phyloP scores from a whole-genome alignment of 2,797 vertebrate species.

The Sarcophilus harrisii region DNA sequence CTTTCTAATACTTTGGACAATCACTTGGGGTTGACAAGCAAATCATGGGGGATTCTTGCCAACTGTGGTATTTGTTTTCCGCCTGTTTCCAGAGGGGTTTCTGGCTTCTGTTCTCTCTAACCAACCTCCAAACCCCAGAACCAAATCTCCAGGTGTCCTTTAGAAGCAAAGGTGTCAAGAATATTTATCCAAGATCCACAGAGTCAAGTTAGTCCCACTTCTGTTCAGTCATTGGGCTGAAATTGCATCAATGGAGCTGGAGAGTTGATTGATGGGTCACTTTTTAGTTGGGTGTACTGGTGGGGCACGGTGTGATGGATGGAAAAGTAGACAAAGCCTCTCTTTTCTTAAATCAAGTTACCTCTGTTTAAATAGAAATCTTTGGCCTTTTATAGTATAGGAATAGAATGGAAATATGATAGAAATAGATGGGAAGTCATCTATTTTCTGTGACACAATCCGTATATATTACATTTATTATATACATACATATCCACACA shows the following conservation, averaged over 20 bases:
- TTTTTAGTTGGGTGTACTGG: neutral
- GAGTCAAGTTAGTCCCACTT: neutral
- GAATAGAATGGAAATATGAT: no score
- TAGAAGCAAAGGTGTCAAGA: neutral
- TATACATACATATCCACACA: neutral
- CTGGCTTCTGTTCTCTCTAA: neutral
- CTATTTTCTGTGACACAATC: neutral
- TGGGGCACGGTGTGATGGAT: neutral
- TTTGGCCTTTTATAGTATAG: neutral
- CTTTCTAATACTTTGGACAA: conserved; percentile 16
- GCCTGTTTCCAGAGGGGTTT: neutral
- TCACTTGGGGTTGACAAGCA: conserved; percentile 20
- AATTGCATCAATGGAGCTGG: neutral
- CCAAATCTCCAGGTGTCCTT: neutral
- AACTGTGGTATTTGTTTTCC: neutral
- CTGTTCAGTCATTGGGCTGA: neutral
- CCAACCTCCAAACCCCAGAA: neutral
- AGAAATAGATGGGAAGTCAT: neutral
- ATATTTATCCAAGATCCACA: neutral
- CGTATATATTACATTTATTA: neutral
- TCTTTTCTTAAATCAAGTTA: neutral
- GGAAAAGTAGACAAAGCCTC: neutral
- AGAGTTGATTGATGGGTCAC: neutral
- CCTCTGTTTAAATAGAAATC: neutral
- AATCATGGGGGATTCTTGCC: neutral